Percentiles rank a stretch among this genome's conserved stretches.
Conservation (phyloP, 92 coral and sea anemone genomes). For the Anthopleura xanthogrammica region DNA sequence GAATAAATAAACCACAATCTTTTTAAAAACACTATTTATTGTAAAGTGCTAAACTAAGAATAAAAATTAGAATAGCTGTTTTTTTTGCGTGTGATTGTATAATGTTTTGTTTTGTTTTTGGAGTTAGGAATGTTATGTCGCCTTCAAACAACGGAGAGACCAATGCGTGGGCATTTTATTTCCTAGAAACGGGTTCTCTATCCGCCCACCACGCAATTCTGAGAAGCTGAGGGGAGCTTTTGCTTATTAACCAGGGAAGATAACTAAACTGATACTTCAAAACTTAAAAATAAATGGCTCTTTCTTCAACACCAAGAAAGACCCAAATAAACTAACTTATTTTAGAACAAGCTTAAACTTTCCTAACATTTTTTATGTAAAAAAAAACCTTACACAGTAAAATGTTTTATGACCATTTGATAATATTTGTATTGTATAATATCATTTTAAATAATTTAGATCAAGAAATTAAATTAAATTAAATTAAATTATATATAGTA, state of each 20-base stretch:
- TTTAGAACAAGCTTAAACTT: too few relatives aligned
- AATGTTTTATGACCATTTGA: too few relatives aligned
- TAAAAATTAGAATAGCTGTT: background rate
- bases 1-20: background rate
- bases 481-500: too few relatives aligned
- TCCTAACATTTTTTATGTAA: too few relatives aligned
- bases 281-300: background rate
- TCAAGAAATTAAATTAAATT: too few relatives aligned
- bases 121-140: background rate
- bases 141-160: background rate
- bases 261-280: background rate
- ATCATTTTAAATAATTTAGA: too few relatives aligned
- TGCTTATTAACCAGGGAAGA: background rate
- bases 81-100: background rate
- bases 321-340: too few relatives aligned
- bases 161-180: background rate
- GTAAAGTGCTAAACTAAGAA: background rate
- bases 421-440: too few relatives aligned
- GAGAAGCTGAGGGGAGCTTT: background rate
- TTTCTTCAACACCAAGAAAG: too few relatives aligned
- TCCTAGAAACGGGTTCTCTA: background rate
- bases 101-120: background rate
- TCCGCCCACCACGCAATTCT: background rate
- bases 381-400: too few relatives aligned
- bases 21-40: background rate